Percentiles rank a stretch among this genome's conserved stretches.
These are phyloP conservation scores for Hydractinia echinata DNA, from an alignment of 30 jellyfish, hydroid and myxozoan genomes.

Conservation along the genomic window DNA sequence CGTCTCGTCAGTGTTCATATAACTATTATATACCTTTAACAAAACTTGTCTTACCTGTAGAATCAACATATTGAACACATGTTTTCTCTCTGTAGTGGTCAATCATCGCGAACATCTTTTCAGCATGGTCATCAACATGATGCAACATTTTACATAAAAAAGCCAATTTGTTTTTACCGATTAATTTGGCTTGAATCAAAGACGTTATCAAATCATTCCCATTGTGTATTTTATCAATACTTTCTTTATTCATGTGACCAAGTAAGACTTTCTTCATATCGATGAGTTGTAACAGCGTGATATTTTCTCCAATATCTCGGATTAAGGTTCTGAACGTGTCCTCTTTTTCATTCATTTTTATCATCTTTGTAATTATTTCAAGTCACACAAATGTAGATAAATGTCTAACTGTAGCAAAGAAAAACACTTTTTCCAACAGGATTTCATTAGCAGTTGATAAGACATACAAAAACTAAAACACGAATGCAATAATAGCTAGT, in stretches of 20 bases:
- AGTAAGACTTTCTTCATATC: neutral
- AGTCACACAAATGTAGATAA: too few species aligned
- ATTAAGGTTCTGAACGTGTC: neutral
- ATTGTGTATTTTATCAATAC: slow-evolving; percentile 26
- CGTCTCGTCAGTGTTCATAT: too few species aligned
- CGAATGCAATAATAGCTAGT: too few species aligned
- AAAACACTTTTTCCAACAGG: too few species aligned
- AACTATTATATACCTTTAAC: too few species aligned
- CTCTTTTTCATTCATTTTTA: neutral
- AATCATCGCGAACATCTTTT: neutral
- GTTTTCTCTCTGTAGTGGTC: neutral
- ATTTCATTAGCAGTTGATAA: too few species aligned
- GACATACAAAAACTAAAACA: too few species aligned
- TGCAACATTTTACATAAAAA: neutral
- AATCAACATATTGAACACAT: too few species aligned
- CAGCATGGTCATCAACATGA: neutral
- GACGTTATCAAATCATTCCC: slow-evolving; percentile 39
- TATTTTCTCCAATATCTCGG: neutral
- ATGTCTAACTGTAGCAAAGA: too few species aligned
- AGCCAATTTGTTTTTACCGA: neutral
- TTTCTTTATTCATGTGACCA: slow-evolving; percentile 51
- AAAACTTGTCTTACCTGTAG: too few species aligned
- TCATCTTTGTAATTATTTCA: too few species aligned
- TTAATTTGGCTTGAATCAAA: neutral
- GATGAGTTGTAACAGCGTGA: neutral